These are phyloP conservation scores for Sphaerophoria taeniata DNA, from an alignment of 2,888 invertebrate genomes.

Conservation along the genomic window DNA sequence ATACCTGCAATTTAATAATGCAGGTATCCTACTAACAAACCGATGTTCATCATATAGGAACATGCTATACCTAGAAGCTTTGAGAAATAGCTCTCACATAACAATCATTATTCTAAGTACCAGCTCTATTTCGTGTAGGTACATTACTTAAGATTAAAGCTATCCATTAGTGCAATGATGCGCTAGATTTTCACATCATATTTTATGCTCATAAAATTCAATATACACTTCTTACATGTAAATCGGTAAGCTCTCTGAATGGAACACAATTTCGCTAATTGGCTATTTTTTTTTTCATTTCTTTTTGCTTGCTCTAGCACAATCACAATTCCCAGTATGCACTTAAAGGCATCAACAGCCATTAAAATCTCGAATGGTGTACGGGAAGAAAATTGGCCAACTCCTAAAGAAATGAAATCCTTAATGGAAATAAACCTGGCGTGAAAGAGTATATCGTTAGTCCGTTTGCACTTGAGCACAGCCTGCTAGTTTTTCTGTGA, in stretches of 20 bases:
- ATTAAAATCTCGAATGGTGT: constrained; percentile 70
- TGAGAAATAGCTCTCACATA: constrained; percentile 37
- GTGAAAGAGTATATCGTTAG: constrained; percentile 65
- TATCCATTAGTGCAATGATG: constrained; percentile 70
- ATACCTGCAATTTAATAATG: neutral
- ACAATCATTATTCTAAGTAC: constrained; percentile 42
- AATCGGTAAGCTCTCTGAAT: constrained; percentile 76
- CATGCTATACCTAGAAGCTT: neutral
- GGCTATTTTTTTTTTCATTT: constrained; percentile 76
- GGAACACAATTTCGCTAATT: constrained; percentile 83
- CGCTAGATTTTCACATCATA: constrained; percentile 57
- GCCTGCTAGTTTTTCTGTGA: constrained; percentile 69
- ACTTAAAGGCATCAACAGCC: constrained; percentile 71
- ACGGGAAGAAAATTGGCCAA: constrained; percentile 72
- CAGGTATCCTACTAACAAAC: neutral
- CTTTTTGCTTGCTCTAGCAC: constrained; percentile 40
- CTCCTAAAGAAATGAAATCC: constrained; percentile 69
- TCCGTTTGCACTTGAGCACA: constrained; percentile 66
- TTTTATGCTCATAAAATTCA: constrained; percentile 56
- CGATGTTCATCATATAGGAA: no score
- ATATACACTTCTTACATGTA: constrained; percentile 54
- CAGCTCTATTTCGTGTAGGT: constrained; percentile 29
- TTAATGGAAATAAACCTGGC: constrained; percentile 69
- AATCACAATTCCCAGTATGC: constrained; percentile 69
- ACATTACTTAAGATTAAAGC: constrained; percentile 53